These are phyloP conservation scores for Drosophila ezoana DNA, from an alignment of 2,888 invertebrate genomes.

Conservation along the genomic window DNA sequence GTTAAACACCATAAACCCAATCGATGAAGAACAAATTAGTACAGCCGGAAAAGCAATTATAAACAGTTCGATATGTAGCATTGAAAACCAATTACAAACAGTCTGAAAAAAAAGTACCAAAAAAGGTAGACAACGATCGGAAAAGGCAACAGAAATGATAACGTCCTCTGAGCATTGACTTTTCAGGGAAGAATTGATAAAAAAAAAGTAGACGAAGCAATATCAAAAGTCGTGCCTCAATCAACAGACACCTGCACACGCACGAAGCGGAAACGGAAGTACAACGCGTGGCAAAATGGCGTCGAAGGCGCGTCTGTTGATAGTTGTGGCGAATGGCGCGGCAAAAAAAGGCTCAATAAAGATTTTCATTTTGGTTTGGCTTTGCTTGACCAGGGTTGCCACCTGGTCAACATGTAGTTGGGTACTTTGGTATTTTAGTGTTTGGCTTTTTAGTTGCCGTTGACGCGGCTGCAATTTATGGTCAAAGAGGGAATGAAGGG, in stretches of 20 bases:
- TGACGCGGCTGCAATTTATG: constrained; percentile 24
- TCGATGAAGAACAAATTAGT: too few species aligned
- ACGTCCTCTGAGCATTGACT: constrained; percentile 1
- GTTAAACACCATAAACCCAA: too few species aligned
- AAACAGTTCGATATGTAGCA: not conserved
- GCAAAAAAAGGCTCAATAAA: constrained; percentile 43
- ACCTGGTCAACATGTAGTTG: constrained; percentile 16
- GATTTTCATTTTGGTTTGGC: constrained; percentile 56
- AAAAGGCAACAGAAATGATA: constrained; percentile 11
- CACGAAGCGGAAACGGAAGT: constrained; percentile 46
- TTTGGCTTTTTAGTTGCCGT: constrained; percentile 31
- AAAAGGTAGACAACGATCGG: constrained; percentile 8
- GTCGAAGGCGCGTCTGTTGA: constrained; percentile 7
- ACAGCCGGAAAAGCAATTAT: not conserved
- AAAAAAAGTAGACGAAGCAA: constrained; percentile 23
- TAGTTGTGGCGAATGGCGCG: constrained; percentile 30
- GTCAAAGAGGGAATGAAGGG: not conserved
- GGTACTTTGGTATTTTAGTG: not conserved
- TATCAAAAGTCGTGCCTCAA: constrained; percentile 29
- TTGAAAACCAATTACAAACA: not conserved
- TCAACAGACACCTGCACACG: not conserved
- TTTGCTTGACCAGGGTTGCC: constrained; percentile 38
- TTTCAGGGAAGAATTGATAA: constrained; percentile 1
- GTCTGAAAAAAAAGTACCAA: not conserved
- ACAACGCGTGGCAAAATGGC: constrained; percentile 40